Evolutionary conservation across 2,113 vertebrate species (phyloP).

Genomic region (Pongo abelii): DNA sequence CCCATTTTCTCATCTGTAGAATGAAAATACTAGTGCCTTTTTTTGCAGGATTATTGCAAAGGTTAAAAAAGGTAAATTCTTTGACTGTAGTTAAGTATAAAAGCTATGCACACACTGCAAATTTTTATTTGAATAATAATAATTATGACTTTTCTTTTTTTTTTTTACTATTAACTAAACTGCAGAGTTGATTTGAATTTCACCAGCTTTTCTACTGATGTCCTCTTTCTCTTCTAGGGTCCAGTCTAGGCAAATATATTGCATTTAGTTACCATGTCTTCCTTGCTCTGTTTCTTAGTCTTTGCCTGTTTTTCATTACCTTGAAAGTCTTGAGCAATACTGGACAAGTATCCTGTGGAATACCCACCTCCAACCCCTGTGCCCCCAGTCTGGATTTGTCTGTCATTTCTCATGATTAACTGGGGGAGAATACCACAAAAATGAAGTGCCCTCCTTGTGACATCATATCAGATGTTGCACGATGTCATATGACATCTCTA

Average conservation of each 20-base stretch:
- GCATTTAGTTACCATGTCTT: not conserved
- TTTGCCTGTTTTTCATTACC: not conserved
- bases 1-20: not conserved
- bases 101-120: not conserved
- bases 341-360: not conserved
- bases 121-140: constrained; percentile 17
- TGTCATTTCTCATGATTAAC: not conserved
- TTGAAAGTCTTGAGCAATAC: not conserved
- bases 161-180: not conserved
- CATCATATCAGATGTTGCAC: not conserved
- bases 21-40: not conserved
- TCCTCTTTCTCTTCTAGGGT: not conserved
- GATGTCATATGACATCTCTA: not conserved
- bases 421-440: not conserved
- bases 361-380: too few relatives aligned
- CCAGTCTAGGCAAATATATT: not conserved
- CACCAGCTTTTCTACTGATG: not conserved
- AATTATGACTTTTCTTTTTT: not conserved
- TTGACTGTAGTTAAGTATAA: not conserved
- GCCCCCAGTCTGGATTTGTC: not conserved
- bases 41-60: not conserved
- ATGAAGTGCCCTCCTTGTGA: not conserved
- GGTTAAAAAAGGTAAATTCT: constrained; percentile 22
- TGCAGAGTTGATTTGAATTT: not conserved
- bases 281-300: not conserved